Evolutionary conservation across 2,888 invertebrate species (phyloP).

Genomic region (Sylvicola fuscatus): DNA sequence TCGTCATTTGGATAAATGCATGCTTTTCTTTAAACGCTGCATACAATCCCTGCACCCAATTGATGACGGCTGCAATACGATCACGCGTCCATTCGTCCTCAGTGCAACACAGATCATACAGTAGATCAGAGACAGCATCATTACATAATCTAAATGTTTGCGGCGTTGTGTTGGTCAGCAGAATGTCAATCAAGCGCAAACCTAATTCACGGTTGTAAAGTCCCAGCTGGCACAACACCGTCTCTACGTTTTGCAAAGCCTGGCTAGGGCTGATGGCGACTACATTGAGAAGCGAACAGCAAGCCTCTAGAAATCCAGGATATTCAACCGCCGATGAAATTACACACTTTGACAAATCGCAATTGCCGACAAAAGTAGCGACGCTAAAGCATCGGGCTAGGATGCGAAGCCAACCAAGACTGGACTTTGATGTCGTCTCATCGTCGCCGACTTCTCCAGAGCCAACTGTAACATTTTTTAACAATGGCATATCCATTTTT

Average conservation of each 20-base stretch:
- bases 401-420: constrained; percentile 68
- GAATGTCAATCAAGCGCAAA: constrained; percentile 31
- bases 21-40: constrained; percentile 6
- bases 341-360: constrained; percentile 25
- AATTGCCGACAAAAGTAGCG: constrained; percentile 14
- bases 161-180: constrained; percentile 33
- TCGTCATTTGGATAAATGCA: constrained; percentile 18
- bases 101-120: constrained; percentile 55
- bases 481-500: constrained; percentile 2
- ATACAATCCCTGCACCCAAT: constrained; percentile 35
- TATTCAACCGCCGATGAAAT: constrained; percentile 42
- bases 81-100: constrained; percentile 29
- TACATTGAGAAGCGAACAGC: constrained; percentile 50
- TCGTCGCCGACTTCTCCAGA: constrained; percentile 13
- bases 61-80: constrained; percentile 42
- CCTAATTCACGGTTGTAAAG: constrained; percentile 39
- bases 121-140: constrained; percentile 50
- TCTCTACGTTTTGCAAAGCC: constrained; percentile 39
- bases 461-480: neutral
- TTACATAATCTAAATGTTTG: constrained; percentile 26
- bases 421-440: constrained; percentile 27
- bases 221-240: constrained; percentile 47
- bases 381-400: constrained; percentile 56
- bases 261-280: constrained; percentile 33
- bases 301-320: constrained; percentile 43